These are phyloP conservation scores for Otis tarda DNA, from an alignment of 2,113 vertebrate species.

Conservation along the genomic window DNA sequence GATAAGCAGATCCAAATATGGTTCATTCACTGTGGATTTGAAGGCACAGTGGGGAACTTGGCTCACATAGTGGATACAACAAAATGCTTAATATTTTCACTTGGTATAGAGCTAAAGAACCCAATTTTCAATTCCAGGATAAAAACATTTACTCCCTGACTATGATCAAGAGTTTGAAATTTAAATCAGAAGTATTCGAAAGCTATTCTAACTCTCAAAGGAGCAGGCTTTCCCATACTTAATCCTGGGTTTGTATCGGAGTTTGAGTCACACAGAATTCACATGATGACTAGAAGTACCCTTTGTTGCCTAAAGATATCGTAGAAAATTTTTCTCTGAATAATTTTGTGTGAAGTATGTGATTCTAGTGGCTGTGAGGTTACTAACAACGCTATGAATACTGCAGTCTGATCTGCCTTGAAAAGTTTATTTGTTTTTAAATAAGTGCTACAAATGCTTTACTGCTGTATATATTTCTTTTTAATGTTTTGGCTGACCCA, in stretches of 20 bases:
- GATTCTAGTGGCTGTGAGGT: conserved; percentile 49
- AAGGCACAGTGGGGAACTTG: conserved; percentile 80
- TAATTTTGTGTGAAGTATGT: conserved; percentile 24
- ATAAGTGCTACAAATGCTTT: conserved; percentile 23
- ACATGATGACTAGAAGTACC: conserved; percentile 65
- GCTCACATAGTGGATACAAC: conserved; percentile 75
- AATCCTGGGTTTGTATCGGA: conserved; percentile 65
- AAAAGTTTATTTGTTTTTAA: conserved; percentile 44
- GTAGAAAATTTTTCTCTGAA: background rate
- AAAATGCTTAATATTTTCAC: conserved; percentile 82
- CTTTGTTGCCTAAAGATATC: conserved; percentile 53
- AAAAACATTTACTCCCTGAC: conserved; percentile 74
- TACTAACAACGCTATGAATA: conserved; percentile 14
- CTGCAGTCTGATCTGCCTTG: conserved; percentile 50
- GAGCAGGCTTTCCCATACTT: conserved; percentile 71
- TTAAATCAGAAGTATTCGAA: conserved; percentile 81
- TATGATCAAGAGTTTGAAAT: conserved; percentile 81
- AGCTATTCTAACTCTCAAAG: conserved; percentile 77
- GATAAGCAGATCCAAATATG: conserved; percentile 83
- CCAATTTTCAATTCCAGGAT: conserved; percentile 77
- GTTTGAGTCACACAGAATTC: conserved; percentile 59
- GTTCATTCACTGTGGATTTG: conserved; percentile 81
- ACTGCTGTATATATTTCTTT: conserved; percentile 53
- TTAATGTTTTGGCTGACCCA: conserved; percentile 47
- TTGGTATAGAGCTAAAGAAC: conserved; percentile 77